Percentiles rank a stretch among this genome's conserved stretches.
phyloP scores from a whole-genome alignment of 64 coral and sea anemone species.

The Actinia tenebrosa region DNA sequence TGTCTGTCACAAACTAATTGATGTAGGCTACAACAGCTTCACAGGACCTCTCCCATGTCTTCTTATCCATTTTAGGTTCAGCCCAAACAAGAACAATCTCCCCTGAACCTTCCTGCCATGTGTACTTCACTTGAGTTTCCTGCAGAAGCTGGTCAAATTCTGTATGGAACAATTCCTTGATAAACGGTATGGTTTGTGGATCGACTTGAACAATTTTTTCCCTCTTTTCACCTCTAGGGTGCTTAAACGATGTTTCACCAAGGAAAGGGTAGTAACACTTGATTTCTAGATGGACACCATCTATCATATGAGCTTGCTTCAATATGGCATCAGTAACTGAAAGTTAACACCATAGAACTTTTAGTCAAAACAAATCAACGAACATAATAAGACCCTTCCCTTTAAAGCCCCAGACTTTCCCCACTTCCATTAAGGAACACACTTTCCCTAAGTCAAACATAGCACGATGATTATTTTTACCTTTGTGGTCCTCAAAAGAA shows the following conservation, averaged over 20 bases:
- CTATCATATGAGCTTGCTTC: background rate
- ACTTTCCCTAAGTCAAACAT: no score
- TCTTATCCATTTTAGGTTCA: background rate
- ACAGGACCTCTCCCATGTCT: background rate
- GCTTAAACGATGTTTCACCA: background rate
- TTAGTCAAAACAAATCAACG: no score
- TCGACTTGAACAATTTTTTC: background rate
- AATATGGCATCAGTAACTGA: constrained; percentile 16
- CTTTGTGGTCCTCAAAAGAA: constrained; percentile 40
- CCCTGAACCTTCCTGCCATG: background rate
- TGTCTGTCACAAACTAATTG: background rate
- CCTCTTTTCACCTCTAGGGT: background rate
- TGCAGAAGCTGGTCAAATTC: background rate
- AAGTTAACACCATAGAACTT: background rate
- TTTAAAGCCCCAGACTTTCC: no score
- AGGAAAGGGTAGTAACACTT: background rate
- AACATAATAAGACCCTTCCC: no score
- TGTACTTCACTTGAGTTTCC: background rate
- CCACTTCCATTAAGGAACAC: no score
- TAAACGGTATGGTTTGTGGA: background rate
- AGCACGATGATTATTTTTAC: constrained; percentile 3
- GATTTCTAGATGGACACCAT: background rate
- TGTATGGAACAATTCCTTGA: background rate
- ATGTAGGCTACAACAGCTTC: background rate
- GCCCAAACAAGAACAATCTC: background rate